Evolutionary conservation across 1,140 invertebrate genomes (phyloP).

Genomic region (Lepidurus packardi): DNA sequence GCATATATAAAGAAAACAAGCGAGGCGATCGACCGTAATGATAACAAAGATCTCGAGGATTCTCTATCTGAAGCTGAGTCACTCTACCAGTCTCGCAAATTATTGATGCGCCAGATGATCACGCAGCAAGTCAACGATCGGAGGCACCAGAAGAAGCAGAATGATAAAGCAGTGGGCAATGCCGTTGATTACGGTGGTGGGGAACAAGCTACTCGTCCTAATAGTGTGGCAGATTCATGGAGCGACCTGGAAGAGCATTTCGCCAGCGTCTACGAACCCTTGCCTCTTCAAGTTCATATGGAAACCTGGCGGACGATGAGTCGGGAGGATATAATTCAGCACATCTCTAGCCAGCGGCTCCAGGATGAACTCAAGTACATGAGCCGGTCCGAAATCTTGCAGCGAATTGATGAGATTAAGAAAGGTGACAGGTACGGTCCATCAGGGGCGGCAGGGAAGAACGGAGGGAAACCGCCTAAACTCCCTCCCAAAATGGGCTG

Average conservation of each 20-base stretch:
- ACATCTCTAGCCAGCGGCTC: constrained; percentile 36
- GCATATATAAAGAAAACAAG: background rate
- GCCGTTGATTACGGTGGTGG: constrained; percentile 39
- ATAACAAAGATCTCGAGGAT: constrained; percentile 25
- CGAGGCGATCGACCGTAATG: background rate
- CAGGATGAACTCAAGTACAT: constrained; percentile 36
- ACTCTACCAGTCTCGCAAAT: constrained; percentile 39
- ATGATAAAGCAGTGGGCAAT: background rate
- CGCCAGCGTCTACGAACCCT: constrained; percentile 40
- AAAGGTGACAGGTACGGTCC: constrained; percentile 7
- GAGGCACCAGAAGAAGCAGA: constrained; percentile 14
- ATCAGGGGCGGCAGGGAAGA: background rate
- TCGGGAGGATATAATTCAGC: constrained; percentile 36
- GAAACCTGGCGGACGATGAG: constrained; percentile 38
- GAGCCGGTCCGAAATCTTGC: constrained; percentile 37
- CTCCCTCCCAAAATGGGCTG: background rate
- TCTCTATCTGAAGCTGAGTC: constrained; percentile 37
- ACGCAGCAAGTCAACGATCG: constrained; percentile 23
- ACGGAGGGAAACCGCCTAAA: background rate
- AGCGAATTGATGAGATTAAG: constrained; percentile 35
- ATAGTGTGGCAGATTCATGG: constrained; percentile 41
- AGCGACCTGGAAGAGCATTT: constrained; percentile 41
- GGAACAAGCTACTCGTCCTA: constrained; percentile 36
- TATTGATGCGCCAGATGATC: constrained; percentile 38
- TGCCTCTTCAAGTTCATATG: constrained; percentile 38